Conservation (phyloP, 2,113 vertebrate species). For the Vidua chalybeata region DNA sequence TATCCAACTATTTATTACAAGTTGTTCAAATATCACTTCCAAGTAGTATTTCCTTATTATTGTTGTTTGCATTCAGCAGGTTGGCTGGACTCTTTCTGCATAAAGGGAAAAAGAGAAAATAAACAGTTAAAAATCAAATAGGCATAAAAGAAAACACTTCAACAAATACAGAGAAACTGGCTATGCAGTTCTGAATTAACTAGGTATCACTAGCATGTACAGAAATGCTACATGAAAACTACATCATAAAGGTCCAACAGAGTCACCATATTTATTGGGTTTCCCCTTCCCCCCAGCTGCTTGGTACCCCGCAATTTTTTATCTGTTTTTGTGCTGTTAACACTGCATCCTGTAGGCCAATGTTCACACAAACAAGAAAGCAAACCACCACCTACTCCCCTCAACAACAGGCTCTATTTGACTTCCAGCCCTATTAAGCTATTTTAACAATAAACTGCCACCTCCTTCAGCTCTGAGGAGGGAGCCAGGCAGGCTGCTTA, state of each 20-base stretch:
- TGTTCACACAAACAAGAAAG: not conserved
- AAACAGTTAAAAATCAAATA: not conserved
- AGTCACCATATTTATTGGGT: not conserved
- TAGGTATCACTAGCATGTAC: not conserved
- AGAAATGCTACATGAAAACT: not conserved
- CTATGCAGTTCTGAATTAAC: not conserved
- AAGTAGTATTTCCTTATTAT: slow-evolving; percentile 79
- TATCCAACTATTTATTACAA: slow-evolving; percentile 75
- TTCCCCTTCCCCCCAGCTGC: not conserved
- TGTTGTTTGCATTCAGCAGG: slow-evolving; percentile 99
- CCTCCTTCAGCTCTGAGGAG: not conserved
- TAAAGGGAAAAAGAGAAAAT: not conserved
- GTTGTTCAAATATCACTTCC: slow-evolving; percentile 73
- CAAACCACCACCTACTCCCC: not conserved
- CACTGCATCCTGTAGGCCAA: not conserved
- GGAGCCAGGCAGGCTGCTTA: not conserved
- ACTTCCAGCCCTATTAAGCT: not conserved
- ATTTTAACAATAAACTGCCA: not conserved
- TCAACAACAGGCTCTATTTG: not conserved
- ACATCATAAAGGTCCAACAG: not conserved
- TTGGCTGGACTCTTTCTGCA: slow-evolving; percentile 90
- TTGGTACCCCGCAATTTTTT: not conserved
- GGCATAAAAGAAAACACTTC: not conserved
- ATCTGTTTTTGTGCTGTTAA: not conserved
- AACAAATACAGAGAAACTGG: not conserved